Evolutionary conservation across 2,113 vertebrate species (phyloP), one percentile per base, ranked within the genome.

Genomic region (Leptobrachium leishanense): DNA sequence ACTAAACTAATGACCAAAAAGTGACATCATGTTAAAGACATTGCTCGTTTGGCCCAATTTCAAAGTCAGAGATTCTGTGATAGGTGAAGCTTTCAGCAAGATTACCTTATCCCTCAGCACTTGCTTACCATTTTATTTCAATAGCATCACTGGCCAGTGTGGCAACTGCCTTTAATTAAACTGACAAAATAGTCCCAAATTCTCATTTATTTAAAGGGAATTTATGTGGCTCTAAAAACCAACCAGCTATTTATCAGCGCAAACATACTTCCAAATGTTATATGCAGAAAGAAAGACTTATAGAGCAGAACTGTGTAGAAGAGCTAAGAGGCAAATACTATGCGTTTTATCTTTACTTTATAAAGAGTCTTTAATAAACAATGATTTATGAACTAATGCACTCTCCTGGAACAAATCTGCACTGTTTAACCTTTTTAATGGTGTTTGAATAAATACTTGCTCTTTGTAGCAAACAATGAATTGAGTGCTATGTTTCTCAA

Each of bases 1-100:
- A 91, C 88, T 85, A 43, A 82, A 13, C 91, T 91, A 89, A 91
- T 89, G 90, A 89, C 83, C 69, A 84, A 88, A 31, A 88, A 63
- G 85, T 92, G 91, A 92, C 89, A 90, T 93, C 90, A 91, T 79
- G 78, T 57, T 42, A 4, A 85, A 84, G 0, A 44, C 39, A 65
- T 82, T 74, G 85, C 86, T 90, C 84, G 83, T 82, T 89, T 87
- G 91, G 91, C 90, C 72, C 75, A 43, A 50, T 86, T 91, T 92
- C 90, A 91, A 88, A 86, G 83, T 20, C 57, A 39, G 83, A 77
- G 15, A 10, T 71, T 78, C 44, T 72, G 82, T 3, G 0, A 0
- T 75, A 62, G 39, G 68, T 76, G 63, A 76, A 77, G 77, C 84
- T 68, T 13, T 53, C 85, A 75, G 64, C 85, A 2, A 67, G 67